Conservation (phyloP, 2,113 vertebrate genomes). For the Phylloscopus trochiloides region DNA sequence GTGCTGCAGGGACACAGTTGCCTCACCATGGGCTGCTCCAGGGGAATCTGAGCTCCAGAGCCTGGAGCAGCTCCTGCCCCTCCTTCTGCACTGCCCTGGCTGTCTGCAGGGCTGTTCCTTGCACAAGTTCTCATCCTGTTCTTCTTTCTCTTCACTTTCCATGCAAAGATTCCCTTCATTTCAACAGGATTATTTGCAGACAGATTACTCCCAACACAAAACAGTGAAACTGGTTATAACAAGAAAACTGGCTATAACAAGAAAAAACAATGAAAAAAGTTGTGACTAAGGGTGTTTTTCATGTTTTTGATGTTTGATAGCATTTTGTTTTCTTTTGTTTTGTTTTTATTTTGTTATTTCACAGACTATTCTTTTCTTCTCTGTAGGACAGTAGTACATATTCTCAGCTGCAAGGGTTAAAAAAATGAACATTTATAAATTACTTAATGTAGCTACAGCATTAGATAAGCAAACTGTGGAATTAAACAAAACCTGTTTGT, state of each 20-base stretch:
- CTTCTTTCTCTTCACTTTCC: not conserved
- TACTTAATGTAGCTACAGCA: not conserved
- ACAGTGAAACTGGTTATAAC: not conserved
- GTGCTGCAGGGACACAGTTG: not conserved
- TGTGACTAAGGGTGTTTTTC: not conserved
- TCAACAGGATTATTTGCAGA: not conserved
- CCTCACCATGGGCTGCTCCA: not conserved
- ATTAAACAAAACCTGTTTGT: not conserved
- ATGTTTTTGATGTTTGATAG: not conserved
- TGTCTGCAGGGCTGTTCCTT: not conserved
- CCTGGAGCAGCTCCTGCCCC: not conserved
- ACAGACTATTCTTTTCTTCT: fast-evolving
- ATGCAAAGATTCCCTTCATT: not conserved
- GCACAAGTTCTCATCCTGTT: fast-evolving
- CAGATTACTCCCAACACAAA: not conserved
- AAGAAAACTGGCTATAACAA: not conserved
- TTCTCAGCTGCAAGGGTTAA: not conserved
- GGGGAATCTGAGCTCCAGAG: not conserved
- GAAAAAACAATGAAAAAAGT: not conserved
- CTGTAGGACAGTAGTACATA: not conserved
- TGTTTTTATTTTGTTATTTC: no score
- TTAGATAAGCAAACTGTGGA: not conserved
- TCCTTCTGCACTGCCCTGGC: not conserved
- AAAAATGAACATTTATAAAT: not conserved
- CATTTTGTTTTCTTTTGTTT: no score